A percentile compares a stretch with the other conserved stretches of the same genome.
Conservation (phyloP, 2,888 invertebrate species). For the Drosophila crucigera region DNA sequence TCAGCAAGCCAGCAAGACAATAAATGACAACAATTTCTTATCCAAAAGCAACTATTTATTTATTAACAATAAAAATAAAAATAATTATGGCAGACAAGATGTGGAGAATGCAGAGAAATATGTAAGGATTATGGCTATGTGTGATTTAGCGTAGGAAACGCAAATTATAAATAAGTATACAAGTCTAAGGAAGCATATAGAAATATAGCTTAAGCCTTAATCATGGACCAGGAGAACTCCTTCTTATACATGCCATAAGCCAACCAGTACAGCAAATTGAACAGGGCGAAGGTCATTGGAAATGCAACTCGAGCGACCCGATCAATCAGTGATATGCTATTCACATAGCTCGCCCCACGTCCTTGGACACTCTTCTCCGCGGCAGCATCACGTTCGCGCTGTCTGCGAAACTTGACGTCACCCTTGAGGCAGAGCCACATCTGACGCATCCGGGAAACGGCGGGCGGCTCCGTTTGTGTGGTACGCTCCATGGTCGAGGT, state of each 20-base stretch:
- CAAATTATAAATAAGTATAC: neutral
- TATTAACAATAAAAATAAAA: conserved; percentile 4
- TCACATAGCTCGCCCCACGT: conserved; percentile 88
- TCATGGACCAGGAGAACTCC: conserved; percentile 82
- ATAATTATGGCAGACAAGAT: neutral
- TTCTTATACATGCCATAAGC: conserved; percentile 91
- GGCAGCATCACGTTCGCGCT: conserved; percentile 90
- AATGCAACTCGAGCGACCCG: conserved; percentile 92
- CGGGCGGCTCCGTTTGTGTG: conserved; percentile 91
- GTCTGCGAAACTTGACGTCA: conserved; percentile 91
- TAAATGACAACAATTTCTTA: neutral
- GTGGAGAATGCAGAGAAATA: conserved; percentile 2
- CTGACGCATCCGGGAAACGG: conserved; percentile 92
- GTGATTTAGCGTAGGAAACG: neutral
- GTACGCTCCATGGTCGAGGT: conserved; percentile 92
- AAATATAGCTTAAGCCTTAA: conserved; percentile 58
- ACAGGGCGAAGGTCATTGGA: conserved; percentile 93
- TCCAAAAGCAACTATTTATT: conserved; percentile 27
- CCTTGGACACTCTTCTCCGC: conserved; percentile 80
- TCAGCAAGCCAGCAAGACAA: neutral
- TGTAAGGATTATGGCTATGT: too few relatives aligned
- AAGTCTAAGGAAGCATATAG: too few relatives aligned
- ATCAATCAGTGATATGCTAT: conserved; percentile 95
- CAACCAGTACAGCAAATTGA: conserved; percentile 96
- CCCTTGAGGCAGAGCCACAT: conserved; percentile 92